Conservation (phyloP, 1,140 invertebrate species). For the Mizuhopecten yessoensis region DNA sequence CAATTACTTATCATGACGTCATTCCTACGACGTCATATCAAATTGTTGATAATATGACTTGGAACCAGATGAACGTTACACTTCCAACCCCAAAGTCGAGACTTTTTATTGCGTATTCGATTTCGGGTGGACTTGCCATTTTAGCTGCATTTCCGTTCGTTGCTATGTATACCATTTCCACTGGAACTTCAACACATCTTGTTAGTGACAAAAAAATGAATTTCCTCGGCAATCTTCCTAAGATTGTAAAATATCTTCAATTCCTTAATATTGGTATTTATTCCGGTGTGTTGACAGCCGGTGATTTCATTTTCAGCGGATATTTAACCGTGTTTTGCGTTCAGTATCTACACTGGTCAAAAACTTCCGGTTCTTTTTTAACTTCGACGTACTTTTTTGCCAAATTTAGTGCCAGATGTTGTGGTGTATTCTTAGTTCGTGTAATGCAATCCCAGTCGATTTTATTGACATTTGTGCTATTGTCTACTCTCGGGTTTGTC, state of each 20-base stretch:
- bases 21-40: background rate
- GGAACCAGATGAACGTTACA: background rate
- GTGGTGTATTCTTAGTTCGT: background rate
- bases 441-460: background rate
- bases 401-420: background rate
- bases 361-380: background rate
- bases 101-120: slow-evolving; percentile 65
- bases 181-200: background rate
- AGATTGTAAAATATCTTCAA: background rate
- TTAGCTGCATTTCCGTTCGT: background rate
- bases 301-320: background rate
- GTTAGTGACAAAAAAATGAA: background rate
- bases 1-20: background rate
- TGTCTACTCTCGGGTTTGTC: background rate
- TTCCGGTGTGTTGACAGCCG: background rate
- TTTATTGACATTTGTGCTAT: background rate
- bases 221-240: background rate
- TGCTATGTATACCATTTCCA: background rate
- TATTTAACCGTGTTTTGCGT: background rate
- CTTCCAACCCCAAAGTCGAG: slow-evolving; percentile 36
- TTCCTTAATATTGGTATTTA: background rate
- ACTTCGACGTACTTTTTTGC: background rate
- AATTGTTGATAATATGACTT: background rate
- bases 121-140: slow-evolving; percentile 40
- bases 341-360: background rate